phyloP scores from a whole-genome alignment of 1,140 invertebrate species.

The Drosophila littoralis region DNA sequence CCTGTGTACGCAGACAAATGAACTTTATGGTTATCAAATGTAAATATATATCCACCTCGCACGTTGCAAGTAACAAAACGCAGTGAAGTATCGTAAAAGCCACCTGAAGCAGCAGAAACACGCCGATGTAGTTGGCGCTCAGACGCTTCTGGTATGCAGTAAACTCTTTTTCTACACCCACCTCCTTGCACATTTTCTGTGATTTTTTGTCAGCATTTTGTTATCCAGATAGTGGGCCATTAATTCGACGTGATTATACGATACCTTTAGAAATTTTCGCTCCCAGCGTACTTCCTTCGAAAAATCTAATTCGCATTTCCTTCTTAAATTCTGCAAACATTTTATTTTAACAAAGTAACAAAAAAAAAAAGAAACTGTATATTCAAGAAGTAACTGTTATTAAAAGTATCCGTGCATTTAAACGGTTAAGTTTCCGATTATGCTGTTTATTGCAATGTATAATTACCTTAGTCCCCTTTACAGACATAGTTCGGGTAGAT shows the following conservation, averaged over 20 bases:
- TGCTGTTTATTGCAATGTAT: no score
- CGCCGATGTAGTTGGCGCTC: constrained; percentile 23
- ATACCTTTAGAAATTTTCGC: constrained; percentile 39
- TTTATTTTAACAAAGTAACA: background rate
- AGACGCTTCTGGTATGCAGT: constrained; percentile 41
- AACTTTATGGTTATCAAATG: no score
- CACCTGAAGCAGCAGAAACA: constrained; percentile 41
- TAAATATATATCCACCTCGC: constrained; percentile 6
- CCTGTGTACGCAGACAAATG: constrained; percentile 6
- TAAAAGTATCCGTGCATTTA: no score
- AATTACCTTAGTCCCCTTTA: no score
- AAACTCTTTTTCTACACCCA: constrained; percentile 47
- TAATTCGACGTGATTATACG: background rate
- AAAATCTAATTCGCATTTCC: constrained; percentile 27
- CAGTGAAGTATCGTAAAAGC: background rate
- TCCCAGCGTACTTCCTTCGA: constrained; percentile 44
- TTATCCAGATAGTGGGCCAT: no score
- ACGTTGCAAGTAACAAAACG: background rate
- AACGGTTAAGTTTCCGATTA: no score
- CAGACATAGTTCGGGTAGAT: no score
- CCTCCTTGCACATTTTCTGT: constrained; percentile 45
- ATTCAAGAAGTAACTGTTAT: background rate
- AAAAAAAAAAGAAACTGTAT: background rate
- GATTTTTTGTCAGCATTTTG: background rate
- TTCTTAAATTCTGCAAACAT: constrained; percentile 1